Base-by-base conservation (phyloP, 2,888 invertebrate genomes). In the Apotomis betuletana region DNA sequence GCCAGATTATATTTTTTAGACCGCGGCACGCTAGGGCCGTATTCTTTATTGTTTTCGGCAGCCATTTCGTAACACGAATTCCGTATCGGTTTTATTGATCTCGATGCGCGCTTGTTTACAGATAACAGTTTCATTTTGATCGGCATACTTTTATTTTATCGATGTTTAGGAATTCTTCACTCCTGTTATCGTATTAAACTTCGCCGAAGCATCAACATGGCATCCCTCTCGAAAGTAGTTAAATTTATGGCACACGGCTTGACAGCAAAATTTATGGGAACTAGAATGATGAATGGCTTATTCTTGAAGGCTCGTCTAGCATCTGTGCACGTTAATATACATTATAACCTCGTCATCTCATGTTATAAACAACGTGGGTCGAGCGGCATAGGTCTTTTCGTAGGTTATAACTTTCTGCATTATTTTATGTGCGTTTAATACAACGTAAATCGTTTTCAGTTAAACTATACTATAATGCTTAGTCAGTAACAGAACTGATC, bases 41-140 rank as follows among this genome's bases (percentile, higher is more conserved):
- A 63, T 70, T 74, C 67, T 77, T 78, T 75, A 74, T 80, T 69
- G 72, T 74, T 76, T 74, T 70, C 71, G 67, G 63, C 76, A 76
- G 74, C 70, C 76, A 76, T 86, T 84, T 81, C 80, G 81, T 83
- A 86, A 85, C 74, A 62, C 70, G 71, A 63, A 67, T 79, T 80
- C 81, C 74, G 75, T 81, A 81, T 83, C 81, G 77, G 49, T 57
- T 67, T 80, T 78, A 77, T 76, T 76, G 78, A 83, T 85, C 84
- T 81, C 75, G 57, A 74, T 69, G 59, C 73, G 57, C 69, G 76
- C 74, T 72, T 77, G 75, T 82, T 82, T 80, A 76, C 82, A 79
- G 72, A 78, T 77, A 74, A 67, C 70, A 76, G 76, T 13, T 62
- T 67, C 71, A 58, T 67, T 57, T 76, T 80, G 79, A 83, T 80